Base-by-base conservation (phyloP, 1,140 invertebrate species). In the Brachionus rotundiformis region DNA sequence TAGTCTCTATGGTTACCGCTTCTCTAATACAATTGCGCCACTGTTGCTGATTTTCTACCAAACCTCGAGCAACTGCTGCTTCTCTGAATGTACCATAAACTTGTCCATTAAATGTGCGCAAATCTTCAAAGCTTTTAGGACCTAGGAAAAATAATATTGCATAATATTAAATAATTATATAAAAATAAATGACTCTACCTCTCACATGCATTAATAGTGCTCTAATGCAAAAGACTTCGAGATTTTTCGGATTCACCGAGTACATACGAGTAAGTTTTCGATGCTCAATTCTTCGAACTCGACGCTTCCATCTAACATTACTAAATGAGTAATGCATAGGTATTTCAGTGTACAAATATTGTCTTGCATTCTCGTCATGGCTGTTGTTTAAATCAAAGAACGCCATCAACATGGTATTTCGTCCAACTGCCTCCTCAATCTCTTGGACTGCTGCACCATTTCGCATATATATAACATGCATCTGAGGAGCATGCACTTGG, bases 1-100 rank as follows among this genome's bases (percentile, higher is more conserved):
- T 61, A 6, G 59, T 61, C 11, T 61, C 59, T 1, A 61, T 27
- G 2, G 16, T 5, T 0, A 61, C 23, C 0, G 68, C 68, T 36
- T 73, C 68, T 33, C 11, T 73, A 2, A 73, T 23, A 36, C 68
- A 73, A 23, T 36, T 25, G 3, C n/a, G 16, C 73, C 73, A 76
- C n/a, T 76, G 47, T 5, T 44, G 13, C 3, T 76, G n/a, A 16
- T 44, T 25, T 8, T 76, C 27, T 1, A 76, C 4, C n/a, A 76
- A 31, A 19, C 39, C 39, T 2, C 8, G 41, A n/a, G n/a, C n/a
- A n/a, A n/a, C n/a, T n/a, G n/a, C n/a, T n/a, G n/a, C n/a, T n/a
- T n/a, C n/a, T n/a, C 31, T 76, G 25, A 76, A 76, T n/a, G 73
- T 49, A 0, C 4, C 13, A 23, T 76, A 29, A 1, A 31, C 7